Base-by-base conservation (phyloP, 1,140 invertebrate genomes). In the Conus ventricosus region DNA sequence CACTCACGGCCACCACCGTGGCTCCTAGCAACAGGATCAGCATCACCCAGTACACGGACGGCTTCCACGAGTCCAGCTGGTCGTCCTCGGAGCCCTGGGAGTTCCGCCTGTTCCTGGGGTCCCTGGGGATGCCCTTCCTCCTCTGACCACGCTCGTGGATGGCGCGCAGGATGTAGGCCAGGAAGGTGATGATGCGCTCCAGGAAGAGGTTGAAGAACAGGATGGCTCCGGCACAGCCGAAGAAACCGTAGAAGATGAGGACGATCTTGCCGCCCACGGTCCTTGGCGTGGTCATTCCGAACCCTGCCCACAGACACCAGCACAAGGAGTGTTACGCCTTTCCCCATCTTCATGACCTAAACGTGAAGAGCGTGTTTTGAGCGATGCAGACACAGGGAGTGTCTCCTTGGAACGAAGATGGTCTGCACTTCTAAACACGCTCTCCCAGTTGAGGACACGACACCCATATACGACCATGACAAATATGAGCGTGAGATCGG, bases 1-100 rank as follows among this genome's bases (percentile, higher is more conserved):
- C 96, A 85, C 95, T 95, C 17, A 96, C 95, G 5, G 96, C 95
- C 27, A 96, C 96, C 1, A 96, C 95, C 0, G 96, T 94, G 57
- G 96, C 93, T 5, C 96, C 95, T 3, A 94, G 83, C 84, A 96
- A 92, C 1, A 97, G 95, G 91, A 96, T 97, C 10, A 97, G 92
- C 96, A 97, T 97, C 4, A 97, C 97, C 96, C 97, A 97, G 91
- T 97, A 97, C 0, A 97, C 97, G 53, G 97, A 97, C 0, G 97
- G 97, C 91, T 97, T 97, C 97, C 97, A 97, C 54, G 93, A 92
- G 90, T 94, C 93, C 63, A 95, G 84, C 84, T 91, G 91, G 85
- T 95, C 95, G 84, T 96, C 96, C 15, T 96, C 96, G 0, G 91
- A 91, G 11, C 92, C 93, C 10, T 92, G 90, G 7, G 93, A 92